phyloP scores from a whole-genome alignment of 1,140 invertebrate species.

The Trichonephila clavata region DNA sequence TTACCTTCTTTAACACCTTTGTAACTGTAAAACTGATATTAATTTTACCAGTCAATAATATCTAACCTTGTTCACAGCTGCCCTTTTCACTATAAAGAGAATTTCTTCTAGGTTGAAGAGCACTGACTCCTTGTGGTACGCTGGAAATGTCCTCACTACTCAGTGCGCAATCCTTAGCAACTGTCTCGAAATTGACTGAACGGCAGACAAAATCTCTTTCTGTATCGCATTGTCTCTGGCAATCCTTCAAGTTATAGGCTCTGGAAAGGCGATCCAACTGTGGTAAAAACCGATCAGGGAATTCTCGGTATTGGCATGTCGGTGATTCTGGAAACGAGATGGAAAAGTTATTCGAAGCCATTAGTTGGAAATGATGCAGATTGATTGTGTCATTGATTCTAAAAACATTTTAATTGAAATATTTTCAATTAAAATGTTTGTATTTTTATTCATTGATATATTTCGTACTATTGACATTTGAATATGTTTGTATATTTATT shows the following conservation, averaged over 20 bases:
- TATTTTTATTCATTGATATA: no score
- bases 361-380: no score
- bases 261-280: constrained; percentile 81
- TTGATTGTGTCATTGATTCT: neutral
- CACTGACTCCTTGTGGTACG: constrained; percentile 76
- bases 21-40: no score
- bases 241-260: constrained; percentile 80
- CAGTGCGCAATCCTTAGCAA: constrained; percentile 82
- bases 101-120: constrained; percentile 78
- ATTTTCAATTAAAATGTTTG: neutral
- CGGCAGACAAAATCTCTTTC: constrained; percentile 82
- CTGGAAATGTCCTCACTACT: constrained; percentile 82
- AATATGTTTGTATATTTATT: no score
- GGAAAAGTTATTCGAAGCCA: neutral
- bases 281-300: constrained; percentile 81
- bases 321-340: constrained; percentile 80
- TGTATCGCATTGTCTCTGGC: constrained; percentile 81
- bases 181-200: constrained; percentile 80
- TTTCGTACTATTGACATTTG: no score
- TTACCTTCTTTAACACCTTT: no score
- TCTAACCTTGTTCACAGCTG: constrained; percentile 82
- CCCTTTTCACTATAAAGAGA: constrained; percentile 82
- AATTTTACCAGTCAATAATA: neutral
- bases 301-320: constrained; percentile 82
- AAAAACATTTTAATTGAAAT: neutral